Evolutionary conservation across 2,797 vertebrate genomes (phyloP), one percentile per base, ranked within the genome.

Genomic region (Benthosema pterotum): DNA sequence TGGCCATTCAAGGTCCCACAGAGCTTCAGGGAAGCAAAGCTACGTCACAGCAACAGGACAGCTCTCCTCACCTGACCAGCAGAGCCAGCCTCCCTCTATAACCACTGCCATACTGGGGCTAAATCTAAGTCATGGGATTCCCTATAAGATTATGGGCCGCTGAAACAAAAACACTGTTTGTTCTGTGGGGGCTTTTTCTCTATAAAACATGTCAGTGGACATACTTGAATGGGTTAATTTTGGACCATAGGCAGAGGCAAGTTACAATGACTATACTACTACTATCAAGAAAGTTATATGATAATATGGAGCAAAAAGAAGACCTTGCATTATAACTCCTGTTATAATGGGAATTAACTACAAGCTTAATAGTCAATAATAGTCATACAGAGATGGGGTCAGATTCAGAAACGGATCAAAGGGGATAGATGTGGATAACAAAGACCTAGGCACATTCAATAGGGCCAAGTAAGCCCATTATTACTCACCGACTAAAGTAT

Each of bases 81-180:
- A 57, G 14, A 62, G 38, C 57, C 18, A 15, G 50, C 75, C 60
- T 63, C 61, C 54, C 70, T 69, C 78, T 57, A 42, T 67, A 15
- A 11, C 52, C 16, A 65, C 62, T 71, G 77, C 78, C 80, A 75
- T 70, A 72, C 83, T 68, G 47, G 60, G 60, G 68, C 67, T 68
- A 89, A 91, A 93, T 91, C 89, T 55, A 84, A 91, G 84, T 93
- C 92, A 94, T 88, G 86, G 73, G 93, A 84, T 84, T 84, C 71
- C 74, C 86, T 83, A 74, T 78, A 80, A 84, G 89, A 87, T 89
- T 90, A 91, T 61, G 22, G 6, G 52, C 52, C 52, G 58, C 54
- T 15, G 52, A 70, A 84, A 93, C 90, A 93, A 85, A 84, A 86
- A 59, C 63, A 65, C 42, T 49, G 68, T 86, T 90, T 94, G 89